Evolutionary conservation across 2,113 vertebrate species (phyloP).

Genomic region (Cichladusa arquata): DNA sequence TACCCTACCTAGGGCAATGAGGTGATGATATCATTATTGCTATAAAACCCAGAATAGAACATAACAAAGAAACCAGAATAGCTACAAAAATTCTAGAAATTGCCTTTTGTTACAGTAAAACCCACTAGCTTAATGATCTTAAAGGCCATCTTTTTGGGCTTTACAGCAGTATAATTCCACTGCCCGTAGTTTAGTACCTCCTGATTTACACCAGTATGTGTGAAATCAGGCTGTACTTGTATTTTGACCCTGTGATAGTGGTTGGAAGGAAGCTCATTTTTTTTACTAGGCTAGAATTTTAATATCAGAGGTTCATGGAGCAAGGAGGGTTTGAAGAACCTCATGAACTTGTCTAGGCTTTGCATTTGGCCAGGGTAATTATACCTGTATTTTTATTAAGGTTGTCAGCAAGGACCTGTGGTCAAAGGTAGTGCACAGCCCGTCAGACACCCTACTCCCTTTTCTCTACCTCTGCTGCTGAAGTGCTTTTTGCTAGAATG

Average conservation of each 20-base stretch:
- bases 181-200: not conserved
- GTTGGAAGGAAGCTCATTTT: not conserved
- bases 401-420: not conserved
- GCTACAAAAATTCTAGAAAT: not conserved
- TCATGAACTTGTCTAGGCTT: not conserved
- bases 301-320: not conserved
- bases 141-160: not conserved
- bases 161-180: not conserved
- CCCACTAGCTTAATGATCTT: not conserved
- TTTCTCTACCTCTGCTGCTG: not conserved
- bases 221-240: not conserved
- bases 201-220: not conserved
- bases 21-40: not conserved
- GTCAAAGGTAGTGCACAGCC: not conserved
- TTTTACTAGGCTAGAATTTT: not conserved
- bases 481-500: not conserved
- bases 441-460: not conserved
- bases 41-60: not conserved
- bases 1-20: not conserved
- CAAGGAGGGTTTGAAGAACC: not conserved
- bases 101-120: not conserved
- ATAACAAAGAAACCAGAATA: not conserved
- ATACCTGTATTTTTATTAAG: not conserved
- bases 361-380: not conserved
- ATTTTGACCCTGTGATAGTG: not conserved